Evolutionary conservation across 2,113 vertebrate genomes (phyloP), one percentile per base, ranked within the genome.

Genomic region (Oenanthe melanoleuca): DNA sequence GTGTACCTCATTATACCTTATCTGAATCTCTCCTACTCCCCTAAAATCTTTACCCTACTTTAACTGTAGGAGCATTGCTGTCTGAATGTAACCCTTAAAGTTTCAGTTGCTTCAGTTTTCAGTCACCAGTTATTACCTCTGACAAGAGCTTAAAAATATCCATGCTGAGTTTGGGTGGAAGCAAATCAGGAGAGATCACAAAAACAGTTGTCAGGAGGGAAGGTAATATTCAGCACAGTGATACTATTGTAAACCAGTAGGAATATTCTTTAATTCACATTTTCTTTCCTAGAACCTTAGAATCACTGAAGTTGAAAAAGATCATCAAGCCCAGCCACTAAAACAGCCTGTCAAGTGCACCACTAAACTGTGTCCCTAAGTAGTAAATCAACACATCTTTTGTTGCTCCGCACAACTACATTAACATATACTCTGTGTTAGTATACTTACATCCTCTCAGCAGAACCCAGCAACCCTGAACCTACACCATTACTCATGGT

Each of bases 401-500:
- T 34, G 21, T 8, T 82, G 61, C 29, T 69, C 45, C 18, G 28
- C 4, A 7, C 25, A 70, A 59, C 37, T 28, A 73, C 18, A 21
- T 80, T 38, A 71, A 90, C 17, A 23, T 2, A 22, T 11, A 49
- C 5, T 50, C 45, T 10, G 4, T 47, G 8, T n/a, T 7, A 59
- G 11, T 0, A 1, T 8, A 61, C 12, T 49, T 8, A 61, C 11
- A 1, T 6, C 14, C 14, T 80, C 26, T 23, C 33, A 74, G 60
- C 8, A 47, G 44, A 92, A 79, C 15, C 81, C 50, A 59, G 33
- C 78, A 85, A 64, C 12, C 12, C 21, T 61, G 25, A 86, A 55
- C 22, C 22, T n/a, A 47, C 6, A 6, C 11, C 9, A 0, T n/a
- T 77, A 90, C 22, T 69, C 13, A 44, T 0, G 0, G n/a, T 19